Evolutionary conservation across 2,113 vertebrate species (phyloP).

Genomic region (Calidris pugnax): DNA sequence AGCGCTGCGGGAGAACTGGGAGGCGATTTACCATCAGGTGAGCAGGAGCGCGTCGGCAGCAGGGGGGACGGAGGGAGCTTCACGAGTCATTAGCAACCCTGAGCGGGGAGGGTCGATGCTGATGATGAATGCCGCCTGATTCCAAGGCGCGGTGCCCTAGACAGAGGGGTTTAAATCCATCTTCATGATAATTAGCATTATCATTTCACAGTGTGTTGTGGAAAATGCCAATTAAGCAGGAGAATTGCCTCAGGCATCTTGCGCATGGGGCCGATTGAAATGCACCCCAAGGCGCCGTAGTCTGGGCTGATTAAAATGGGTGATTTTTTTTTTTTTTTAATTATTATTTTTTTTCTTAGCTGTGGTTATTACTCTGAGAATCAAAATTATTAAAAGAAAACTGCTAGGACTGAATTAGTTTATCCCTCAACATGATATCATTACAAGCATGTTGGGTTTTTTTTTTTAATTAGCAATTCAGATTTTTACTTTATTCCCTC

Average conservation of each 20-base stretch:
- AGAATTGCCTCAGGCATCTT: neutral
- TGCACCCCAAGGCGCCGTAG: neutral
- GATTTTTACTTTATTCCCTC: neutral
- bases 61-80: neutral
- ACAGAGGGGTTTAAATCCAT: neutral
- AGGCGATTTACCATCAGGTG: conserved; percentile 88
- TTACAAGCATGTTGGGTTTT: neutral
- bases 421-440: neutral
- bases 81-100: neutral
- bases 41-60: neutral
- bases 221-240: neutral
- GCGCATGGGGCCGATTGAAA: neutral
- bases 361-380: neutral
- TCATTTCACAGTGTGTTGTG: neutral
- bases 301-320: neutral
- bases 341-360: neutral
- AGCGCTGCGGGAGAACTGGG: conserved; percentile 81
- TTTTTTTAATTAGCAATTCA: neutral
- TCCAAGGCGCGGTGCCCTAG: neutral
- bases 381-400: neutral
- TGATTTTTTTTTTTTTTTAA: neutral
- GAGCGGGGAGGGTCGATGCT: neutral
- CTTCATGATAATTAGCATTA: conserved; percentile 1
- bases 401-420: neutral
- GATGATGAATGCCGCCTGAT: neutral